These are phyloP conservation scores for Tonatia bakeri DNA, from an alignment of 2,113 vertebrate species.

Conservation along the genomic window DNA sequence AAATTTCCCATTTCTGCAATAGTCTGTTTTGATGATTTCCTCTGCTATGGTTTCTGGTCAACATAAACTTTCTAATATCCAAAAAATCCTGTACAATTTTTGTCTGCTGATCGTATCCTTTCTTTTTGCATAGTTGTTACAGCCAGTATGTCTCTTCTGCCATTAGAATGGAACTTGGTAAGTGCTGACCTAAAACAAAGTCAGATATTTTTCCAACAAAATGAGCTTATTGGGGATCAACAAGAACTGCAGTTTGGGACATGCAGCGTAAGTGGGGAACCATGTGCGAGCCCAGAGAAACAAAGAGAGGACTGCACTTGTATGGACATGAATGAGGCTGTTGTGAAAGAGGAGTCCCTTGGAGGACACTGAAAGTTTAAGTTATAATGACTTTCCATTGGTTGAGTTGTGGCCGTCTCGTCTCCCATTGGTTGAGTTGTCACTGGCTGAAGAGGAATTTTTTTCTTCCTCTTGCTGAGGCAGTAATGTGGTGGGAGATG, in stretches of 20 bases:
- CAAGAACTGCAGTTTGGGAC: background rate
- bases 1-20: background rate
- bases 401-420: background rate
- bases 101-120: slow-evolving; percentile 16
- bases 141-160: background rate
- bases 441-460: background rate
- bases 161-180: background rate
- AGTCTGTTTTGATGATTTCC: background rate
- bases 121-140: slow-evolving; percentile 7
- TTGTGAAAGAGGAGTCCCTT: background rate
- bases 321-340: background rate
- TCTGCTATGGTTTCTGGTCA: slow-evolving; percentile 28
- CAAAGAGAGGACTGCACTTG: background rate
- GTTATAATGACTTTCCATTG: background rate
- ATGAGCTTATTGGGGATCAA: background rate
- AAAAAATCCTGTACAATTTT: slow-evolving; percentile 24
- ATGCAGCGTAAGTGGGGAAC: too few relatives aligned
- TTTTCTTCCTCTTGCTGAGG: background rate
- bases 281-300: background rate
- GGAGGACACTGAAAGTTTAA: background rate
- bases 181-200: background rate
- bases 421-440: background rate
- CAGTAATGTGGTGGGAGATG: background rate
- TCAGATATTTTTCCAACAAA: background rate
- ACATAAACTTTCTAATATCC: background rate